A percentile compares a stretch with the other conserved stretches of the same genome.
Evolutionary conservation across 2,797 vertebrate genomes (phyloP).

Genomic region (Periparus ater): DNA sequence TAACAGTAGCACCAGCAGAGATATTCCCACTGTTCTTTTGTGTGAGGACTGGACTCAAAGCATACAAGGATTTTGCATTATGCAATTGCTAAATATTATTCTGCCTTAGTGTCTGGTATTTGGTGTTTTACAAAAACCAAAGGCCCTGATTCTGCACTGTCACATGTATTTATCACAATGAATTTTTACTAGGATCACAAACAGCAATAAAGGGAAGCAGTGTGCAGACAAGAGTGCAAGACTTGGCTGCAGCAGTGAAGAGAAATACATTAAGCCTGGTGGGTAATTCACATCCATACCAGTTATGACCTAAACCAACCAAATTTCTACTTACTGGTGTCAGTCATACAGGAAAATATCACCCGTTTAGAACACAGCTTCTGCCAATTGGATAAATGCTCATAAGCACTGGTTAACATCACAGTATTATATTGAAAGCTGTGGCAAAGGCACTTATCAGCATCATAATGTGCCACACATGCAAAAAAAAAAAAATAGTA

Average conservation of each 20-base stretch:
- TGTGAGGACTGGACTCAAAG: background rate
- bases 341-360: background rate
- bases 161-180: background rate
- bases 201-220: background rate
- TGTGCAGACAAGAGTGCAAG: background rate
- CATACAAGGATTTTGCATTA: background rate
- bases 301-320: background rate
- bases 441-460: background rate
- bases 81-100: background rate
- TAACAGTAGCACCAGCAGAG: background rate
- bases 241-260: background rate
- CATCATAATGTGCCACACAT: accelerated
- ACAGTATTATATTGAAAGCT: background rate
- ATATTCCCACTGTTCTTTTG: background rate
- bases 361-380: background rate
- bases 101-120: background rate
- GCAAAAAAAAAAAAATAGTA: background rate
- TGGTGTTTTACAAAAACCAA: background rate
- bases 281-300: background rate
- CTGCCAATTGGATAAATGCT: background rate
- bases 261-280: background rate
- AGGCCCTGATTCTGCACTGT: background rate
- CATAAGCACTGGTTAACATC: background rate
- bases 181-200: background rate
- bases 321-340: background rate